Evolutionary conservation across 2,797 vertebrate genomes (phyloP), one percentile per base, ranked within the genome.

Genomic region (Paedocypris micromegethes): DNA sequence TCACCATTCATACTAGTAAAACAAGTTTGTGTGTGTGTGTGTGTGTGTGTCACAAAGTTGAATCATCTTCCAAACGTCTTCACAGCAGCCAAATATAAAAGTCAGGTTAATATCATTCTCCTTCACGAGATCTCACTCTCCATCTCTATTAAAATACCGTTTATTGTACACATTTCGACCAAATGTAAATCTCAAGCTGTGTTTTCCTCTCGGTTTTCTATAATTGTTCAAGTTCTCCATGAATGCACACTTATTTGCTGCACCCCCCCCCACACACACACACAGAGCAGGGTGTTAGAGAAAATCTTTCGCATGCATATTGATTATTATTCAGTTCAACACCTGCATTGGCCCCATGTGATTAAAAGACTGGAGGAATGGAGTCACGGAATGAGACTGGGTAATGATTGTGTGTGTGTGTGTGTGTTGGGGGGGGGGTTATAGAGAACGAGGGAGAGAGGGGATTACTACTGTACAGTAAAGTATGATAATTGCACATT

Each of bases 261-360:
- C 5, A 9, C 9, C 40, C 5, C 51, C 44, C n/a, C 47, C 43
- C 48, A 66, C 7, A 66, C n/a, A 49, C 45, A 58, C 41, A 44
- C n/a, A 64, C 46, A 41, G 23, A 23, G 23, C 23, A 23, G 23
- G 23, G 23, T 23, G 23, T 23, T 23, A 23, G 23, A 23, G 23
- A 23, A 23, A 23, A 23, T 23, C 23, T 23, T 23, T 23, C 41
- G 52, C 48, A 52, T 9, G 41, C 49, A 57, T 47, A 57, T 56
- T 66, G 70, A 70, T 76, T 65, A 73, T 55, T 77, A 57, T 69
- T 77, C 64, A 67, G 68, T 71, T 71, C 59, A 63, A 63, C 75
- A 67, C 58, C 58, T 59, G 49, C 65, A 61, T 71, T 70, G 54
- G 61, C 53, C 64, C 66, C 52, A 40, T 63, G 60, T 23, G 46